Evolutionary conservation across 1,140 invertebrate genomes (phyloP), one percentile per base, ranked within the genome.

Genomic region (Euglossa dilemma): DNA sequence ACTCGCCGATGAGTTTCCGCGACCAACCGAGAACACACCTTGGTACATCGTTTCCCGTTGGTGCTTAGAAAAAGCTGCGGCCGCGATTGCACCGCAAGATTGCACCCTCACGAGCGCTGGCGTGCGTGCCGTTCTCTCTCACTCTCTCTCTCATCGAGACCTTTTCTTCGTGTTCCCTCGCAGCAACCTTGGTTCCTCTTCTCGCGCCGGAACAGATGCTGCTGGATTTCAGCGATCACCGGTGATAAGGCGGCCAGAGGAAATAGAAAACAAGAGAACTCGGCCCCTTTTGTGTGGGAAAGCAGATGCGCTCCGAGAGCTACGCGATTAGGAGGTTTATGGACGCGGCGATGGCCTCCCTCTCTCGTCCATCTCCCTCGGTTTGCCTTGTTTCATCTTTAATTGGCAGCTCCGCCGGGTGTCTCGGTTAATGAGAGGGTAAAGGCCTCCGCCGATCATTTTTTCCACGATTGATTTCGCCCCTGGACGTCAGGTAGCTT

Each of bases 71-170:
- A 67, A 85, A 74, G 50, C 54, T 47, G 64, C 50, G 74, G 36
- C 70, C 76, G 80, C 87, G 87, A 88, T 88, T 69, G 86, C 50
- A 79, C 79, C 83, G 77, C 86, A 47, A 89, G 87, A 89, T 89
- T 89, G 73, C 86, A 86, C 72, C 69, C 82, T 70, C 67, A 52
- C 61, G 72, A 80, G 83, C 57, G 86, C 83, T 36, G 83, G 64
- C 76, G 72, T 87, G 87, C 87, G 83, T 87, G 86, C 70, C n/a
- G n/a, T n/a, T n/a, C n/a, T n/a, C 57, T 77, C 67, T 50, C 50
- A 45, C 52, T 61, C 76, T 25, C 54, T 3, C 57, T 16, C 47
- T 23, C 66, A 20, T 12, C 11, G 45, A 20, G 23, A 43, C 66
- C n/a, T 20, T n/a, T 52, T 80, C 45, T 54, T 54, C 18, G 28